Evolutionary conservation across 2,888 invertebrate genomes (phyloP).

Genomic region (Leptothorax acervorum): DNA sequence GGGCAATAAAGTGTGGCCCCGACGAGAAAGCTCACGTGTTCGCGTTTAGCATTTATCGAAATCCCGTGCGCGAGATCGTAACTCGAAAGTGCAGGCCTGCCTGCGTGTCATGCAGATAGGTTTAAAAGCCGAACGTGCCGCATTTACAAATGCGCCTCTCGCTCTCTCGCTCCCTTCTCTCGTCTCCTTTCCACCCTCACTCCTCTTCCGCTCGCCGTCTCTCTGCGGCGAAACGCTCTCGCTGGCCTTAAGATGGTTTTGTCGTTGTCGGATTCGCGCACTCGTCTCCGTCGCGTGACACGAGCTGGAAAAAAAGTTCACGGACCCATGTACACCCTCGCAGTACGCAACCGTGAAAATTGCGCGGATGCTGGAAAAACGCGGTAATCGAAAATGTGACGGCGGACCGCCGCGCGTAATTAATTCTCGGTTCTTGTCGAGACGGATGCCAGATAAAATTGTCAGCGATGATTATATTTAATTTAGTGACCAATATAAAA

Average conservation of each 20-base stretch:
- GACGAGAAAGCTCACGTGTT: slow-evolving; percentile 85
- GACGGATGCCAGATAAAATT: background rate
- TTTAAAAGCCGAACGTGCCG: slow-evolving; percentile 85
- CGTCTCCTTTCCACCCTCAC: background rate
- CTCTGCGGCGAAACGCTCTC: slow-evolving; percentile 37
- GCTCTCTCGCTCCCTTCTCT: slow-evolving; percentile 44
- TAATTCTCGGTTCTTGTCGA: slow-evolving; percentile 31
- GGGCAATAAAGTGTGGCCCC: slow-evolving; percentile 82
- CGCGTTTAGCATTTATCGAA: slow-evolving; percentile 85
- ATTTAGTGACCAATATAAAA: background rate
- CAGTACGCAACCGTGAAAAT: slow-evolving; percentile 33
- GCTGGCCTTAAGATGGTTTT: slow-evolving; percentile 53
- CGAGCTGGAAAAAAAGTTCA: slow-evolving; percentile 59
- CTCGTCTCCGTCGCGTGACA: slow-evolving; percentile 60
- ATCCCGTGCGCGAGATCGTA: slow-evolving; percentile 84
- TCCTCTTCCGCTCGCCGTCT: slow-evolving; percentile 2
- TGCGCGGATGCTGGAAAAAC: slow-evolving; percentile 24
- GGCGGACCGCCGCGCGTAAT: slow-evolving; percentile 10
- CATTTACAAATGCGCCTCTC: slow-evolving; percentile 82
- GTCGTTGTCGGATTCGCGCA: slow-evolving; percentile 45
- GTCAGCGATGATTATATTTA: background rate
- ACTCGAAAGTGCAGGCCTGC: slow-evolving; percentile 83
- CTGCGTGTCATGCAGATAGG: slow-evolving; percentile 85
- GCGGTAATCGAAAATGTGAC: slow-evolving; percentile 17
- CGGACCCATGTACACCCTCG: background rate